Percentiles rank a stretch among this genome's conserved stretches.
Conservation (phyloP, 37 sponge, comb jelly and placozoan species). For the Tethya wilhelma region DNA sequence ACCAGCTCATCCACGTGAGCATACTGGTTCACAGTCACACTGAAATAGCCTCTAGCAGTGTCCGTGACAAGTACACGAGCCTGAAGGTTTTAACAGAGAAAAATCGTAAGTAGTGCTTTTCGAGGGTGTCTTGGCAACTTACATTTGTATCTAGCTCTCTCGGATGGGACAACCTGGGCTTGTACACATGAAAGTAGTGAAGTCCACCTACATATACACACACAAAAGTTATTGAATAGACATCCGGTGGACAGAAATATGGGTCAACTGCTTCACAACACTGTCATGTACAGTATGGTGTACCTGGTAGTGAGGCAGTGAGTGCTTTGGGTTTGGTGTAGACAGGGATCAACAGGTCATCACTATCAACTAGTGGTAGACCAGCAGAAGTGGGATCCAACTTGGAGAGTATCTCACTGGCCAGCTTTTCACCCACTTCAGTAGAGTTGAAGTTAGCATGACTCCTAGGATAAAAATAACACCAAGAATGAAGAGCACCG, state of each 20-base stretch:
- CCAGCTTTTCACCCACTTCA: slow-evolving; percentile 81
- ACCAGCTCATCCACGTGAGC: slow-evolving; percentile 68
- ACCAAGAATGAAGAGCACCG: too few relatives aligned
- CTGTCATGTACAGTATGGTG: too few relatives aligned
- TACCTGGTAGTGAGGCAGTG: slow-evolving; percentile 38
- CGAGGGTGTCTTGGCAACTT: too few relatives aligned
- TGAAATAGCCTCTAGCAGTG: slow-evolving; percentile 74
- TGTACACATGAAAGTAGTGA: slow-evolving; percentile 64
- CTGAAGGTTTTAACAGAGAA: background rate
- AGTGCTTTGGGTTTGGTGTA: slow-evolving; percentile 31
- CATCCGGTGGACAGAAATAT: too few relatives aligned
- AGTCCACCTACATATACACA: slow-evolving; percentile 45
- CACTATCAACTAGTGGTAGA: too few relatives aligned
- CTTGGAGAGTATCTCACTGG: slow-evolving; percentile 30
- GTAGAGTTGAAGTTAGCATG: slow-evolving; percentile 73
- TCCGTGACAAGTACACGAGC: slow-evolving; percentile 64
- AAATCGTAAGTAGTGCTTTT: too few relatives aligned
- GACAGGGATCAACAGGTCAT: slow-evolving; percentile 21
- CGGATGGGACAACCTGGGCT: slow-evolving; percentile 35
- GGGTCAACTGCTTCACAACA: too few relatives aligned
- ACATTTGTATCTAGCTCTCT: background rate
- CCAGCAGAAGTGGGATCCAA: slow-evolving; percentile 58
- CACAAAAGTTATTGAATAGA: too few relatives aligned
- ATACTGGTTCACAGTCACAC: slow-evolving; percentile 74
- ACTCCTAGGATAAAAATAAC: slow-evolving; percentile 29